phyloP scores from a whole-genome alignment of 2,113 vertebrate species.

The Cyrtonyx montezumae region DNA sequence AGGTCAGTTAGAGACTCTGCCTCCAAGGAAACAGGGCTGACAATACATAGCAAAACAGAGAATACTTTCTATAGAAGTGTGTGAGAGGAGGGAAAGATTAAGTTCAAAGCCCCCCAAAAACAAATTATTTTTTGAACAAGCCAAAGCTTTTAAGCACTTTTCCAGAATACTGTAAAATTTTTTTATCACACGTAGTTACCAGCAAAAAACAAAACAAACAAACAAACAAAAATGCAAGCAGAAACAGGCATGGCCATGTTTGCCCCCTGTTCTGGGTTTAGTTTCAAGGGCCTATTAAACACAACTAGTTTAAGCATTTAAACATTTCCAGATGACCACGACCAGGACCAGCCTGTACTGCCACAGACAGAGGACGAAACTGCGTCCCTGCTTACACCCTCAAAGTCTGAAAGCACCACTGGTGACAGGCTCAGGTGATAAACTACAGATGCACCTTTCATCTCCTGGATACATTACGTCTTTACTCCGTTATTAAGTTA shows the following conservation, averaged over 20 bases:
- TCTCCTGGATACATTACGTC: not conserved
- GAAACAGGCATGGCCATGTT: not conserved
- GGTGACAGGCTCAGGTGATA: not conserved
- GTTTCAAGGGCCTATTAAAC: constrained; percentile 70
- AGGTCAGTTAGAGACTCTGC: not conserved
- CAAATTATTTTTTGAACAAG: not conserved
- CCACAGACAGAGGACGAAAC: not conserved
- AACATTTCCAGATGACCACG: constrained; percentile 60
- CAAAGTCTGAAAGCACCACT: not conserved
- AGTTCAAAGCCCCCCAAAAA: constrained; percentile 19
- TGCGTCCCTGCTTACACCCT: not conserved
- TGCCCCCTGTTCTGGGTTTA: constrained; percentile 62
- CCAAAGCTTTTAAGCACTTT: constrained; percentile 39
- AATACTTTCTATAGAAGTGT: not conserved
- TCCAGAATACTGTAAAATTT: not conserved
- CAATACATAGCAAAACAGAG: not conserved
- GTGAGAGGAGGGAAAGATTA: not conserved
- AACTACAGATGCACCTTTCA: not conserved
- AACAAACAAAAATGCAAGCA: not conserved
- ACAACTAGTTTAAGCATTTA: constrained; percentile 49
- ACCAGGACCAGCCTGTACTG: constrained; percentile 54
- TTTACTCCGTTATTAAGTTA: not conserved
- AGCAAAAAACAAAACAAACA: not conserved
- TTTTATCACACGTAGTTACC: not conserved
- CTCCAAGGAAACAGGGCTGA: not conserved